These are phyloP conservation scores for Ips nitidus DNA, from an alignment of 1,140 invertebrate species.

Conservation along the genomic window DNA sequence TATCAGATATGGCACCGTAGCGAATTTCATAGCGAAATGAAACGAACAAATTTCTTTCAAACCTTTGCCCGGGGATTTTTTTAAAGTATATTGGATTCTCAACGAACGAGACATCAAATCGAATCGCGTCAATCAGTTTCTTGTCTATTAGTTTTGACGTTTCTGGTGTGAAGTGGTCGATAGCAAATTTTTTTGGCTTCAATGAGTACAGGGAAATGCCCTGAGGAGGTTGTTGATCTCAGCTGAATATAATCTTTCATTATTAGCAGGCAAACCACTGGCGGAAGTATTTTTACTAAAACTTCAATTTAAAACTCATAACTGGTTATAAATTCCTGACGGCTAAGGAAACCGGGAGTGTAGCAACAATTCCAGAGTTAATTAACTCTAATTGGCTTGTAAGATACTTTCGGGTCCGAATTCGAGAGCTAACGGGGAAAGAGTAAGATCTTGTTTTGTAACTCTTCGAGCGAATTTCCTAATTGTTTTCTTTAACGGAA, in stretches of 20 bases:
- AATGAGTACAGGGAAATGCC: too few species aligned
- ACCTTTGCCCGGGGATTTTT: constrained; percentile 27
- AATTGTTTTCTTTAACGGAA: not conserved
- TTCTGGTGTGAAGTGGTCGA: not conserved
- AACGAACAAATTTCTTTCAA: constrained; percentile 26
- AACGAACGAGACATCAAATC: constrained; percentile 13
- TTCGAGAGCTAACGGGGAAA: constrained; percentile 8
- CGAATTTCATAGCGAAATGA: constrained; percentile 27
- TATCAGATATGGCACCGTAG: constrained; percentile 33
- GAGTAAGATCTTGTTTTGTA: constrained; percentile 14
- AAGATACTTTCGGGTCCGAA: constrained; percentile 7
- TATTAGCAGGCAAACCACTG: too few species aligned
- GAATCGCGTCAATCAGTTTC: not conserved
- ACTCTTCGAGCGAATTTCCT: constrained; percentile 5
- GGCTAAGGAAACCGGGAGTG: constrained; percentile 5
- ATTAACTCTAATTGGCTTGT: constrained; percentile 13
- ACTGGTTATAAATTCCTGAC: not conserved
- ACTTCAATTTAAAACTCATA: too few species aligned
- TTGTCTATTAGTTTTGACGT: not conserved
- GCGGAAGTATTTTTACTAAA: too few species aligned
- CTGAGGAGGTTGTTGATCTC: too few species aligned
- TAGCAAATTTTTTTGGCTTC: too few species aligned
- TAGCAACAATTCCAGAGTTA: constrained; percentile 13
- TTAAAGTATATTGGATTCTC: constrained; percentile 20
- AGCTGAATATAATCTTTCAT: too few species aligned